These are phyloP conservation scores for Pogoniulus pusillus DNA, from an alignment of 2,797 vertebrate genomes.

Conservation along the genomic window DNA sequence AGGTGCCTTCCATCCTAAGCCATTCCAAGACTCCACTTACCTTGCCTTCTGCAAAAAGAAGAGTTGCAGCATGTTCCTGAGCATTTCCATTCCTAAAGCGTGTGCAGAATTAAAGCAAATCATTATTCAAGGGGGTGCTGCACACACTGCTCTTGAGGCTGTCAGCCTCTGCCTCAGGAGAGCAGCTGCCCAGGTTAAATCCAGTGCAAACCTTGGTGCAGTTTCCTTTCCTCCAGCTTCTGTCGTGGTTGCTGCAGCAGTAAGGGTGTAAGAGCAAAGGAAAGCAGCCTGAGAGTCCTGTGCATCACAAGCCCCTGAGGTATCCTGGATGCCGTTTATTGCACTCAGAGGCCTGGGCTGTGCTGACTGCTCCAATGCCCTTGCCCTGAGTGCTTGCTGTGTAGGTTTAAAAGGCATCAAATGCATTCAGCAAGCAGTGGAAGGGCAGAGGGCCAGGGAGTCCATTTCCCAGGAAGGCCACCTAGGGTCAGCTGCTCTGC, in stretches of 20 bases:
- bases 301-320: accelerated
- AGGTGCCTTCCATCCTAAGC: too few species aligned
- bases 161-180: not conserved
- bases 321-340: not conserved
- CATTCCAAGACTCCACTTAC: not conserved
- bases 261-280: not conserved
- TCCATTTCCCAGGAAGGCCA: not conserved
- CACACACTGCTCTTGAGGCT: accelerated
- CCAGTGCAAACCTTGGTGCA: not conserved
- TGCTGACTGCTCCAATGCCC: not conserved
- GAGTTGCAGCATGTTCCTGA: not conserved
- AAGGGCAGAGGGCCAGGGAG: not conserved
- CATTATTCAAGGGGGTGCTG: not conserved
- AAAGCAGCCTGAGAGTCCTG: not conserved
- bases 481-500: not conserved
- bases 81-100: not conserved
- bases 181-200: not conserved
- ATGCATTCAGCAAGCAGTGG: not conserved
- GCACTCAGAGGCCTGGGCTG: not conserved
- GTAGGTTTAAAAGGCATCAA: not conserved
- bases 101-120: not conserved
- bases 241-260: not conserved
- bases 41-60: not conserved
- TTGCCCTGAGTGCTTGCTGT: not conserved
- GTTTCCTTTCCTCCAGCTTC: not conserved